Base-by-base conservation (phyloP, 2,888 invertebrate species). In the Latrodectus hesperus region DNA sequence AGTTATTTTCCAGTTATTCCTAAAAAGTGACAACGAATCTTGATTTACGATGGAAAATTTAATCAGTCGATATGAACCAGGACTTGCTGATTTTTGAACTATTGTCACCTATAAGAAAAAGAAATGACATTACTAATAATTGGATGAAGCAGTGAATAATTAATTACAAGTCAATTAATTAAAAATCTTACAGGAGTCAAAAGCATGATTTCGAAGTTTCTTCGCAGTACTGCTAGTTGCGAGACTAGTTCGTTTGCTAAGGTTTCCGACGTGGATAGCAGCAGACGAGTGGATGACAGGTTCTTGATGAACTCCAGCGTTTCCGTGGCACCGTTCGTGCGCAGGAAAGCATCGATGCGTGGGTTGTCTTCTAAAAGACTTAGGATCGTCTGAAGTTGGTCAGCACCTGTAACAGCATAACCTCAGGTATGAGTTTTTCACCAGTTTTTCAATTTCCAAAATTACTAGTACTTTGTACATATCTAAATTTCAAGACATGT, bases 1-100 rank as follows among this genome's bases (percentile, higher is more conserved):
- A 9, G 65, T 17, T 1, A 80, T 80, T 51, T 71, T 80, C 80
- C 80, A 75, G 9, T 80, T 53, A n/a, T 80, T 86, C 53, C 75
- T 80, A 16, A 86, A 22, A 6, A 80, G 51, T 4, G 70, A 6
- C 16, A 17, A 12, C 3, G 74, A 68, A 4, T n/a, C 64, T 1
- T 49, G 51, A 26, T 74, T 68, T 16, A 76, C 74, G 10, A 65
- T 64, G n/a, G 74, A 75, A 11, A 86, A 72, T 26, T 86, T 80
- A 3, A 70, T 86, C n/a, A 80, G 75, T 10, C 51, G 26, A 8
- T 73, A 74, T 1, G 38, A 14, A 11, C 76, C 71, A 10, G 38
- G 74, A 17, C 60, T 12, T 60, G 60, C 12, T 5, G n/a, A 60
- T 10, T 60, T 60, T 60, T 12, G n/a, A 60, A 60, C 60, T 0